Percentiles rank a stretch among this genome's conserved stretches.
Evolutionary conservation across 2,888 invertebrate species (phyloP).

Genomic region (Chironomus tentans): DNA sequence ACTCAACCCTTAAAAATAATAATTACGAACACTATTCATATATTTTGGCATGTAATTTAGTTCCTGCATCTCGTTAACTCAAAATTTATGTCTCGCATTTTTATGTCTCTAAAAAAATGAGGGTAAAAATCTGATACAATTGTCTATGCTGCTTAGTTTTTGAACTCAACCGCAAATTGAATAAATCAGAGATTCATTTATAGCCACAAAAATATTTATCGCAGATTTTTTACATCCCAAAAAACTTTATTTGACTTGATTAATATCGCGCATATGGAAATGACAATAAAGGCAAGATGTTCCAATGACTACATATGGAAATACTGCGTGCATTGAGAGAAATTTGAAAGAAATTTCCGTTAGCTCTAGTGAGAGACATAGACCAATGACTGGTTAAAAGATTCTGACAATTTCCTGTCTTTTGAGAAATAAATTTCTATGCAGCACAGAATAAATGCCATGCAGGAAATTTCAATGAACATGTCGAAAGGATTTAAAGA

Average conservation of each 20-base stretch:
- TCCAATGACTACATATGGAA: neutral
- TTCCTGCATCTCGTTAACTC: neutral
- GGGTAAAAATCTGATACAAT: slow-evolving; percentile 1
- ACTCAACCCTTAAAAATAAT: neutral
- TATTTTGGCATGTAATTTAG: neutral
- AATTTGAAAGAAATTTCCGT: neutral
- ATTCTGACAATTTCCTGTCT: neutral
- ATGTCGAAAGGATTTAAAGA: neutral
- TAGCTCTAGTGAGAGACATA: neutral
- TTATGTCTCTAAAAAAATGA: neutral
- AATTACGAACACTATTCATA: too few relatives aligned
- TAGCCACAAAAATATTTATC: neutral
- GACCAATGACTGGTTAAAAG: too few relatives aligned
- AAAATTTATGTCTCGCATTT: neutral
- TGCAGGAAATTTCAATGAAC: neutral
- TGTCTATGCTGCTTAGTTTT: neutral
- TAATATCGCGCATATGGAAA: neutral
- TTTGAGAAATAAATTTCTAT: neutral
- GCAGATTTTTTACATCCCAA: neutral
- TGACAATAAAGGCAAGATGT: neutral
- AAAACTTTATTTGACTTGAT: neutral
- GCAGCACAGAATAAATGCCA: neutral
- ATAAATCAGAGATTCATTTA: neutral
- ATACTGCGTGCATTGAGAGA: neutral
- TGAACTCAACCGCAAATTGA: neutral